phyloP scores from a whole-genome alignment of 2,113 vertebrate genomes.

The Sakesphorus luctuosus region DNA sequence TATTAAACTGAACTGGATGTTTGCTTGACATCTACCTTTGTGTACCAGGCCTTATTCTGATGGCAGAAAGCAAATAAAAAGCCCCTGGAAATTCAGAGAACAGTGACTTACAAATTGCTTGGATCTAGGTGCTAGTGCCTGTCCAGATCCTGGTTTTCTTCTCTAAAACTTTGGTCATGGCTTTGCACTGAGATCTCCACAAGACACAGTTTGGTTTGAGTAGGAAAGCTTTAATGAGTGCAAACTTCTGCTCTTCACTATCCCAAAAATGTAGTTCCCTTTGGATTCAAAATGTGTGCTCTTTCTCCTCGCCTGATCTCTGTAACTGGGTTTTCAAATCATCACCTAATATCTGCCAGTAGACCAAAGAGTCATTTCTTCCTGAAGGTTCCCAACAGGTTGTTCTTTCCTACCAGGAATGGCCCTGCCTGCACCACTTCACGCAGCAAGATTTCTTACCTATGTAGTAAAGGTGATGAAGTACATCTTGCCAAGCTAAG shows the following conservation, averaged over 20 bases:
- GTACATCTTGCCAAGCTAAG: background rate
- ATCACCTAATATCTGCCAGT: background rate
- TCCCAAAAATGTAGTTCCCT: background rate
- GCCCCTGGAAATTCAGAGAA: slow-evolving; percentile 28
- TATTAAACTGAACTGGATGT: slow-evolving; percentile 59
- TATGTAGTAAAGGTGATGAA: background rate
- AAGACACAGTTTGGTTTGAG: background rate
- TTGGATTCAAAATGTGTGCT: background rate
- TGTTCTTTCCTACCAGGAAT: background rate
- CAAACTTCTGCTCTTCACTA: background rate
- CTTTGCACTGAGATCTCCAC: background rate
- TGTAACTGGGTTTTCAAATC: background rate
- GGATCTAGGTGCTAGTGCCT: background rate
- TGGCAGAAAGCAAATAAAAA: slow-evolving; percentile 40
- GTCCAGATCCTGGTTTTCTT: background rate
- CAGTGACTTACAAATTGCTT: background rate
- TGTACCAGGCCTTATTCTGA: slow-evolving; percentile 32
- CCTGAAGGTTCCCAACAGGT: background rate
- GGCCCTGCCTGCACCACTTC: fast-evolving
- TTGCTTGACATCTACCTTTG: slow-evolving; percentile 70
- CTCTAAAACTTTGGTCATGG: background rate
- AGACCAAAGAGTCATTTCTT: background rate
- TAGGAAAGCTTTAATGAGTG: background rate
- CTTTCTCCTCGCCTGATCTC: background rate
- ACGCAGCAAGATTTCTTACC: background rate